A percentile compares a stretch with the other conserved stretches of the same genome.
Evolutionary conservation across 2,113 vertebrate species (phyloP).

Genomic region (Alces alces): DNA sequence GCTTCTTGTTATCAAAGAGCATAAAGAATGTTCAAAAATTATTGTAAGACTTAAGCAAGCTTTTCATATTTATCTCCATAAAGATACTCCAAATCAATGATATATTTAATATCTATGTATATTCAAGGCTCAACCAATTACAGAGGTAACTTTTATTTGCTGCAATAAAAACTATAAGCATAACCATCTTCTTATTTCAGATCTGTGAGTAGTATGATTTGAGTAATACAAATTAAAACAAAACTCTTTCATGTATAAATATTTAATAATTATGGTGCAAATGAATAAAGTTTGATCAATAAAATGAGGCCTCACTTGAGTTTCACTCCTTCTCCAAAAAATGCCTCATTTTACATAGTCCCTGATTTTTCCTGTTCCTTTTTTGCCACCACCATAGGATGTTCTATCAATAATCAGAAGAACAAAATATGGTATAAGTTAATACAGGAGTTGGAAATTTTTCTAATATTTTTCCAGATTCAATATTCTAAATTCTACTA

Average conservation of each 20-base stretch:
- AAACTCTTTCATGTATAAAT: conserved; percentile 4
- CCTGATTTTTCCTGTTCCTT: background rate
- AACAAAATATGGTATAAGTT: conserved; percentile 10
- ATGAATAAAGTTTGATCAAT: background rate
- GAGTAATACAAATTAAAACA: background rate
- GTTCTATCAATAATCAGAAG: background rate
- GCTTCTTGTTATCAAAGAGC: background rate
- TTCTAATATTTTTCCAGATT: conserved; percentile 18
- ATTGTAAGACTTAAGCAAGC: background rate
- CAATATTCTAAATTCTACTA: conserved; percentile 18
- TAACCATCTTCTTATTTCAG: background rate
- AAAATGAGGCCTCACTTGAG: background rate
- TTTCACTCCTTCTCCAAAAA: conserved; percentile 22
- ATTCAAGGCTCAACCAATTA: background rate
- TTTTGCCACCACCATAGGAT: background rate
- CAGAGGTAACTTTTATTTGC: background rate
- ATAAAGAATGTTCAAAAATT: background rate
- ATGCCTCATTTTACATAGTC: background rate
- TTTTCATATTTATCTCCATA: background rate
- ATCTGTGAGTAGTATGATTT: conserved; percentile 1
- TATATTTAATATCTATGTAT: background rate
- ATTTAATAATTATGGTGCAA: background rate
- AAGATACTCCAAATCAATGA: background rate
- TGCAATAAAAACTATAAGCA: background rate
- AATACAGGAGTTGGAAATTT: background rate